These are phyloP conservation scores for Heterodera schachtii DNA, from an alignment of 1,140 invertebrate species.

Conservation along the genomic window DNA sequence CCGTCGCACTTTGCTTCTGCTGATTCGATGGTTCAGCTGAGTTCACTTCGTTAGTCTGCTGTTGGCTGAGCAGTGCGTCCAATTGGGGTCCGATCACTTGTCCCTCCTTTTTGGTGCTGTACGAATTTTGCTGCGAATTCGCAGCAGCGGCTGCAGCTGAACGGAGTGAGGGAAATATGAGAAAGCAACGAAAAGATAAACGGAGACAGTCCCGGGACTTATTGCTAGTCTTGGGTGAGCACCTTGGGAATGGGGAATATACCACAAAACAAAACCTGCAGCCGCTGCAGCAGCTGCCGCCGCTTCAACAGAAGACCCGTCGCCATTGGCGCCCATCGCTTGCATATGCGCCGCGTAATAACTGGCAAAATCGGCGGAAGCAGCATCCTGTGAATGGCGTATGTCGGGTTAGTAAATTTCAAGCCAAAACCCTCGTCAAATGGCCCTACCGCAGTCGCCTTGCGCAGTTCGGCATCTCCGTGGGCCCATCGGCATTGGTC, in stretches of 20 bases:
- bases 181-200: too few species aligned
- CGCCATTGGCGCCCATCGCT: neutral
- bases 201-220: too few species aligned
- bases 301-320: neutral
- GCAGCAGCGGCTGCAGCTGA: neutral
- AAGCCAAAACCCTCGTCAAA: too few species aligned
- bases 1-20: neutral
- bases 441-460: neutral
- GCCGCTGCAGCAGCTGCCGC: neutral
- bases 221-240: too few species aligned
- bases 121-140: neutral
- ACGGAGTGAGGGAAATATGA: neutral
- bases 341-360: constrained; percentile 1
- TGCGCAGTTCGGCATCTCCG: constrained; percentile 14
- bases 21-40: neutral
- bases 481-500: constrained; percentile 25
- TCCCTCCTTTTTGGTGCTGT: neutral
- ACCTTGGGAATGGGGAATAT: neutral
- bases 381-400: neutral
- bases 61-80: constrained; percentile 16
- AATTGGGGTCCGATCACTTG: constrained; percentile 25
- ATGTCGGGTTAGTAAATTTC: neutral
- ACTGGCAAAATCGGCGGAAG: neutral
- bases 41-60: neutral
- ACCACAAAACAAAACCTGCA: neutral